Evolutionary conservation across 2,113 vertebrate genomes (phyloP), one percentile per base, ranked within the genome.

Genomic region (Pontoporia blainvillei): DNA sequence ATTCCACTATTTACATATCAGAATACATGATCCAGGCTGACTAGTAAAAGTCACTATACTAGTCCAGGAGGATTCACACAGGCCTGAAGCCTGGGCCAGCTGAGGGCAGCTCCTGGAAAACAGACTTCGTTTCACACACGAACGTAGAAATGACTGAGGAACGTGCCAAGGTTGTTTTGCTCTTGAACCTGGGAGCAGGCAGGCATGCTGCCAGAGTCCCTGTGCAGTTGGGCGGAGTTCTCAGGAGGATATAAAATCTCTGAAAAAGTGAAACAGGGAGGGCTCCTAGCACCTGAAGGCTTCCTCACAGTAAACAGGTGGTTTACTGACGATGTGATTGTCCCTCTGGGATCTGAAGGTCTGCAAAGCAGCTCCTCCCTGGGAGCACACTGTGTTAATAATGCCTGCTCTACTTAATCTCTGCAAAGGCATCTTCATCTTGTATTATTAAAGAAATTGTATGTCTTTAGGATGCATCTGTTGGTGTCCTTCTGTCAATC

Each of bases 41-140:
- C 25, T 23, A 73, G 39, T n/a, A 69, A 25, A 73, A n/a, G 20
- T 31, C 14, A 8, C 64, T 52, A 6, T 34, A 36, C 3, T 52
- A 29, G 10, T 59, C 11, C n/a, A 44, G 57, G 21, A 73, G 27
- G 25, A n/a, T 31, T 66, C 54, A 27, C 18, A 14, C 5, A 41
- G 44, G 31, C 18, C n/a, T 41, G 21, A 21, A 44, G 52, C 44
- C 34, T 46, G 61, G 36, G 39, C n/a, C 75, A 21, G n/a, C 39
- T 4, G 73, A 78, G 27, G 36, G 44, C 36, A 13, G 11, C 11
- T 62, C 21, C 7, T 54, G 27, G 54, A 78, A 23, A 64, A 57
- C 4, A 34, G 54, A 36, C 21, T 11, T 59, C 0, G 0, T 44
- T 87, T 84, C 82, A 39, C 27, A 27, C 3, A 2, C 1, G 34